Evolutionary conservation across 2,888 invertebrate genomes (phyloP).

Genomic region (Zhengitettix transpicula): DNA sequence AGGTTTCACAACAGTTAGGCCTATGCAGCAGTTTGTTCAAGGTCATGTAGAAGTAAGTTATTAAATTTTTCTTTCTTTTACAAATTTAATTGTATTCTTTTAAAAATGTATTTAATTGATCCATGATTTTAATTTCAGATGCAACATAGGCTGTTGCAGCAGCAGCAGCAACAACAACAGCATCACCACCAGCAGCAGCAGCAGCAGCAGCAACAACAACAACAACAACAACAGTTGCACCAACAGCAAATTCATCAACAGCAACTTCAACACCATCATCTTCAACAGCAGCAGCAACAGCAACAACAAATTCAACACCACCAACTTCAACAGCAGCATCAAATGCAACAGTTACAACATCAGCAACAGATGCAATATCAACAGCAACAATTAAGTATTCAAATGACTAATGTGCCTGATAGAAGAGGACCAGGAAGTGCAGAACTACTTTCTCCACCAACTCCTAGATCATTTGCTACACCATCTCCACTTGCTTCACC

Average conservation of each 20-base stretch:
- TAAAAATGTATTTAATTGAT: no score
- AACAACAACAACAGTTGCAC: constrained; percentile 19
- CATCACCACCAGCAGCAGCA: constrained; percentile 8
- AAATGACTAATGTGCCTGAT: background rate
- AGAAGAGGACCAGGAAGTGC: background rate
- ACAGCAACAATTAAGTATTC: background rate
- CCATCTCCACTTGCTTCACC: constrained; percentile 18
- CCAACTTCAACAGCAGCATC: background rate
- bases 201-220: constrained; percentile 9
- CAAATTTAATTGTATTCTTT: no score
- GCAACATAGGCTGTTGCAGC: constrained; percentile 2
- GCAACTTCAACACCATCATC: constrained; percentile 24
- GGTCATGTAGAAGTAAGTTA: constrained; percentile 21
- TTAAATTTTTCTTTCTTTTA: no score
- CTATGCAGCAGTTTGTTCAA: constrained; percentile 27
- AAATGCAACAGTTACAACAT: background rate
- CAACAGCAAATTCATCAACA: constrained; percentile 19
- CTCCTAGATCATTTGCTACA: constrained; percentile 2
- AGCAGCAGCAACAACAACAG: constrained; percentile 12
- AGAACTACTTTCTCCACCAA: constrained; percentile 9
- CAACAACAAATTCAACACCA: constrained; percentile 17
- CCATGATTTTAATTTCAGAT: constrained; percentile 10
- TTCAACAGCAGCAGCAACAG: constrained; percentile 16
- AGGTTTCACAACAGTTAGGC: constrained; percentile 20
- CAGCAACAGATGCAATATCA: background rate